Percentiles rank a stretch among this genome's conserved stretches.
Conservation (phyloP, 1,140 invertebrate genomes). For the Rhyzopertha dominica region DNA sequence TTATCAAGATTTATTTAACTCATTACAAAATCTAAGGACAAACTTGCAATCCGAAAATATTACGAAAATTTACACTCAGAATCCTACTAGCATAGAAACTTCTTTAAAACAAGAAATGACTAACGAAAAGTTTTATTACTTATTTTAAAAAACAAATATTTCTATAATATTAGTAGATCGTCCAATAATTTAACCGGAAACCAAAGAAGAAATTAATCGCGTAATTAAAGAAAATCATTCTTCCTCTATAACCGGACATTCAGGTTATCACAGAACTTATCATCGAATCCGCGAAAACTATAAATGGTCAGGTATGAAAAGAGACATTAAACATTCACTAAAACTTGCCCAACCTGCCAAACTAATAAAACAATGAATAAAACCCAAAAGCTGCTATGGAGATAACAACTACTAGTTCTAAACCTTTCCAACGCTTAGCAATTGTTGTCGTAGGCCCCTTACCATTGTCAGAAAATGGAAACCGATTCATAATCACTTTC, state of each 20-base stretch:
- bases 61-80: slow-evolving; percentile 13
- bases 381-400: slow-evolving; percentile 32
- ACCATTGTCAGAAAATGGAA: slow-evolving; percentile 24
- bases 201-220: slow-evolving; percentile 32
- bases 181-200: slow-evolving; percentile 34
- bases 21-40: slow-evolving; percentile 6
- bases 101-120: slow-evolving; percentile 26
- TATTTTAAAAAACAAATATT: no score
- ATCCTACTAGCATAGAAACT: slow-evolving; percentile 3
- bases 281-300: slow-evolving; percentile 40
- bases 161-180: no score
- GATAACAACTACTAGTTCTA: slow-evolving; percentile 33
- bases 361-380: slow-evolving; percentile 31
- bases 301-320: slow-evolving; percentile 42
- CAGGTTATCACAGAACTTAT: no score
- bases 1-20: slow-evolving; percentile 34
- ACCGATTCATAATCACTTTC: slow-evolving; percentile 34
- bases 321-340: slow-evolving; percentile 38
- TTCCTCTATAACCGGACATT: no score
- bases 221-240: no score
- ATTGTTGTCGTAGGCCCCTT: slow-evolving; percentile 39
- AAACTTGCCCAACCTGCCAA: slow-evolving; percentile 33
- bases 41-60: slow-evolving; percentile 8
- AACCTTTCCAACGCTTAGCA: slow-evolving; percentile 27
- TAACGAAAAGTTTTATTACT: no score